phyloP scores from a whole-genome alignment of 2,113 vertebrate genomes.

The Bos javanicus region DNA sequence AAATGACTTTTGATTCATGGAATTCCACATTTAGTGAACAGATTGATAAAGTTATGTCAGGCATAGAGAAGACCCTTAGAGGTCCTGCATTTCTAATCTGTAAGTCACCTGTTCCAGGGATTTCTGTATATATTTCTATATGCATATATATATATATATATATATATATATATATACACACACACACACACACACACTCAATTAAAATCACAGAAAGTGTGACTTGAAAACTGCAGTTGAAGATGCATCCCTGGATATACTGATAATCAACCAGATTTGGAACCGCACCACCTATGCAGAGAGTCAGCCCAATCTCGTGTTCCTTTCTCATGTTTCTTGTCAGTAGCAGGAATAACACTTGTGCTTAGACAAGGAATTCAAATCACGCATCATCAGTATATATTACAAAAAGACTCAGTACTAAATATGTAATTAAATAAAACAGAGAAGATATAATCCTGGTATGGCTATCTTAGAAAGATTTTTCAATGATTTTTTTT shows the following conservation, averaged over 20 bases:
- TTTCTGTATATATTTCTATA: neutral
- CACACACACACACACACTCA: neutral
- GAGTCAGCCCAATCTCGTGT: neutral
- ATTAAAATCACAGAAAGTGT: neutral
- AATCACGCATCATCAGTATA: neutral
- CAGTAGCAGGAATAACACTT: neutral
- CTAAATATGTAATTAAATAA: neutral
- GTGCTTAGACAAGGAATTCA: neutral
- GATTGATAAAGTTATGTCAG: neutral
- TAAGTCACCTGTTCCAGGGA: neutral
- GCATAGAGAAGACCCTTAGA: neutral
- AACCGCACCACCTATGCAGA: neutral
- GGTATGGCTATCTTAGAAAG: neutral
- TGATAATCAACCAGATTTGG: neutral
- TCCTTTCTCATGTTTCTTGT: neutral
- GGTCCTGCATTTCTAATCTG: neutral
- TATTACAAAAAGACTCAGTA: neutral
- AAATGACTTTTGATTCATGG: slow-evolving; percentile 6
- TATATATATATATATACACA: neutral
- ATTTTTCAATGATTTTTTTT: neutral
- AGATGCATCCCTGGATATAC: neutral
- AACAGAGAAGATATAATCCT: neutral
- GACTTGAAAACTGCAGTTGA: neutral
- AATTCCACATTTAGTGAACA: neutral
- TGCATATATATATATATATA: neutral